A percentile compares a stretch with the other conserved stretches of the same genome.
These are phyloP conservation scores for Camponotus floridanus DNA, from an alignment of 1,140 invertebrate species.

Conservation along the genomic window DNA sequence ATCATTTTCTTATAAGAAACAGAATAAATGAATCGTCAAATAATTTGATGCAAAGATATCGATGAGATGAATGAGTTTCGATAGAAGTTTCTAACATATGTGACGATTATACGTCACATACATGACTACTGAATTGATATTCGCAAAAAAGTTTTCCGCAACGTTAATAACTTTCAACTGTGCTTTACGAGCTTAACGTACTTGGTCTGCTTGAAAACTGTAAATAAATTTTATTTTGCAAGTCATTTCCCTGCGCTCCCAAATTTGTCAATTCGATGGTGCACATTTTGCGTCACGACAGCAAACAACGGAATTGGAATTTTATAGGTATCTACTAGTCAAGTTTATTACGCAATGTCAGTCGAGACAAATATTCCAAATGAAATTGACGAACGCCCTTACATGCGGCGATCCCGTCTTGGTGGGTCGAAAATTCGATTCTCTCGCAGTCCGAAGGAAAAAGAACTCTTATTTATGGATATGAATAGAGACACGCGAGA, in stretches of 20 bases:
- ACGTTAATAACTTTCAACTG: not conserved
- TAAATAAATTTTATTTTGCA: not conserved
- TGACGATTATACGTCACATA: no score
- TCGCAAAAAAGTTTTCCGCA: not conserved
- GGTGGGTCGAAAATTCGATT: not conserved
- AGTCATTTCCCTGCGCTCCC: not conserved
- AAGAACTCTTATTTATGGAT: slow-evolving; percentile 31
- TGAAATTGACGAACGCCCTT: slow-evolving; percentile 21
- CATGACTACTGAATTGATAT: not conserved
- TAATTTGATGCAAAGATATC: not conserved
- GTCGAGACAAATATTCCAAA: slow-evolving; percentile 24
- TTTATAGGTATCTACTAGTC: slow-evolving; percentile 17
- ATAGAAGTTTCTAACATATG: not conserved
- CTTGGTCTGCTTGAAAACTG: not conserved
- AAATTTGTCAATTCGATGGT: slow-evolving; percentile 32
- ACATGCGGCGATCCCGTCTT: not conserved
- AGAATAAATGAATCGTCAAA: not conserved
- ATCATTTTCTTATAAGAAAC: not conserved
- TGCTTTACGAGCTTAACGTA: not conserved
- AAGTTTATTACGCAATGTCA: not conserved
- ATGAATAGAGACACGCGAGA: slow-evolving; percentile 31
- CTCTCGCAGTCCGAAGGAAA: not conserved
- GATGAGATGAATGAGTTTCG: no score
- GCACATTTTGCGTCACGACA: not conserved
- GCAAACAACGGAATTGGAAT: slow-evolving; percentile 24